phyloP scores from a whole-genome alignment of 1,140 invertebrate species.

The Rhizoglyphus robini region DNA sequence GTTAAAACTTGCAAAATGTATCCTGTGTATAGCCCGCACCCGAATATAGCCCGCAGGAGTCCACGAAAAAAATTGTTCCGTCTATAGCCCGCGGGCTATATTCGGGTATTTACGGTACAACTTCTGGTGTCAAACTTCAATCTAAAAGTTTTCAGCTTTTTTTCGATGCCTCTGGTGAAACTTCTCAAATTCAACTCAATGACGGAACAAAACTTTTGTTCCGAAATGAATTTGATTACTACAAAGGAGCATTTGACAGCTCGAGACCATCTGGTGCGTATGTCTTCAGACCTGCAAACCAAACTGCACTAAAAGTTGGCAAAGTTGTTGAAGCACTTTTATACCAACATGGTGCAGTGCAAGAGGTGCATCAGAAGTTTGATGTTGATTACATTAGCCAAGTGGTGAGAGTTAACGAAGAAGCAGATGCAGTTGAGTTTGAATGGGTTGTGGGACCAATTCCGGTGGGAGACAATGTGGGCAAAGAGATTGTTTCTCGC shows the following conservation, averaged over 20 bases:
- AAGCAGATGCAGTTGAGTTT: conserved; percentile 53
- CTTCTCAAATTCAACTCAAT: conserved; percentile 26
- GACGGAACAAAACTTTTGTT: conserved; percentile 8
- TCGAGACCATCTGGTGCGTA: conserved; percentile 37
- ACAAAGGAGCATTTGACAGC: conserved; percentile 11
- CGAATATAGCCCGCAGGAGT: too few species aligned
- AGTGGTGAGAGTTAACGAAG: conserved; percentile 57
- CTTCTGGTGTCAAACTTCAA: too few species aligned
- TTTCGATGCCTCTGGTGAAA: conserved; percentile 21
- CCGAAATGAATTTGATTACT: conserved; percentile 16
- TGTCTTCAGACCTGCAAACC: conserved; percentile 33
- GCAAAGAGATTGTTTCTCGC: conserved; percentile 39
- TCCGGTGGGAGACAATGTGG: conserved; percentile 43
- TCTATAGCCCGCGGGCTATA: too few species aligned
- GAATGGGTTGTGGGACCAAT: conserved; percentile 90
- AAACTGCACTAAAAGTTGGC: conserved; percentile 24
- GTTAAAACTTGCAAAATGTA: too few species aligned
- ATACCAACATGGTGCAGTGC: conserved; percentile 62
- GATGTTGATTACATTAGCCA: conserved; percentile 65
- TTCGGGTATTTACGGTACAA: too few species aligned
- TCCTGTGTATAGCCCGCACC: too few species aligned
- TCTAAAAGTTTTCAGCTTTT: conserved; percentile 14
- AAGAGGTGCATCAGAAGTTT: conserved; percentile 65
- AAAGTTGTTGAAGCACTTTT: conserved; percentile 51
- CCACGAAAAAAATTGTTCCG: too few species aligned